phyloP scores from a whole-genome alignment of 2,113 vertebrate genomes.

The Xenus cinereus region DNA sequence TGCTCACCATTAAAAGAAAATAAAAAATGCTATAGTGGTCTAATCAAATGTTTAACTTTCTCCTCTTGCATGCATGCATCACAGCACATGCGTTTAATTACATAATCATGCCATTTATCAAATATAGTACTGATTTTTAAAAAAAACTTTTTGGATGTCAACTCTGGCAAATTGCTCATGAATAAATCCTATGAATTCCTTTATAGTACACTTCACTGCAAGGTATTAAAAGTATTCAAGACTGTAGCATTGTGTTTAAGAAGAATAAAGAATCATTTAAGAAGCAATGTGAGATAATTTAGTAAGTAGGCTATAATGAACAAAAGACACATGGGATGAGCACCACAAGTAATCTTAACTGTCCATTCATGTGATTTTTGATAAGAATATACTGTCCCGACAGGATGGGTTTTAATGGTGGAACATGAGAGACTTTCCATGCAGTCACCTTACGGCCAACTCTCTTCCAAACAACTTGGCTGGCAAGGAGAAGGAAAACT shows the following conservation, averaged over 20 bases:
- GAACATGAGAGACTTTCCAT: not conserved
- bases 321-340: not conserved
- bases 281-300: not conserved
- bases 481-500: not conserved
- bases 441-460: not conserved
- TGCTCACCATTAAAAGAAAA: not conserved
- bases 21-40: not conserved
- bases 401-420: not conserved
- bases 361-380: not conserved
- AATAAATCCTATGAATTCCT: not conserved
- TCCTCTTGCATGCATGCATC: not conserved
- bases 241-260: not conserved
- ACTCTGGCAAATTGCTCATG: not conserved
- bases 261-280: not conserved
- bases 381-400: not conserved
- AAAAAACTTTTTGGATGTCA: not conserved
- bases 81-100: not conserved
- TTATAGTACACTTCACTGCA: not conserved
- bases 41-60: constrained; percentile 7
- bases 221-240: not conserved
- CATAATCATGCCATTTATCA: not conserved
- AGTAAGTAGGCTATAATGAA: not conserved
- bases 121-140: not conserved
- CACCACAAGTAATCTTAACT: not conserved
- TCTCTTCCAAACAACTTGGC: not conserved